phyloP scores from a whole-genome alignment of 1,140 invertebrate species.

The Cyclina sinensis region DNA sequence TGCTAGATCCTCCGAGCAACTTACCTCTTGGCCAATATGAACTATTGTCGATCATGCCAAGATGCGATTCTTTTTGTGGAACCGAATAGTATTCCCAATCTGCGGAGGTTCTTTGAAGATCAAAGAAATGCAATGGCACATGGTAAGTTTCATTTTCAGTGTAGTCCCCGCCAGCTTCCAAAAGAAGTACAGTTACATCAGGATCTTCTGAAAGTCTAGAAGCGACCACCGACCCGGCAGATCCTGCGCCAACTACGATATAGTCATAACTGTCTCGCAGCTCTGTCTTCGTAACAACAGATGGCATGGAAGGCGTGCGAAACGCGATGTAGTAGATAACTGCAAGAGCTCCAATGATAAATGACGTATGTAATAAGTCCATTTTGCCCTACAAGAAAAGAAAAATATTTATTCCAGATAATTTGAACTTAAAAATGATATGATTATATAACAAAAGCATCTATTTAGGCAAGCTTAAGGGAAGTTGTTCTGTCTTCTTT shows the following conservation, averaged over 20 bases:
- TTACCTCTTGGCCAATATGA: conserved; percentile 74
- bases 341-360: not conserved
- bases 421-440: too few relatives aligned
- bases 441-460: too few relatives aligned
- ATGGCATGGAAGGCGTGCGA: not conserved
- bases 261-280: conserved; percentile 36
- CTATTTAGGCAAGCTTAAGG: too few relatives aligned
- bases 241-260: conserved; percentile 34
- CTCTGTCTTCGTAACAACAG: not conserved
- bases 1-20: conserved; percentile 93
- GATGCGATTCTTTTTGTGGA: conserved; percentile 90
- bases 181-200: conserved; percentile 92
- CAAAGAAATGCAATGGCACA: conserved; percentile 68
- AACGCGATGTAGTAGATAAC: not conserved
- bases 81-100: conserved; percentile 98
- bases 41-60: conserved; percentile 92
- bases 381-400: not conserved
- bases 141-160: conserved; percentile 93
- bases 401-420: too few relatives aligned
- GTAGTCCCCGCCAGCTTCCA: conserved; percentile 97
- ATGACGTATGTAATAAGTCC: not conserved
- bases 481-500: too few relatives aligned
- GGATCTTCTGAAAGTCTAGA: conserved; percentile 94
- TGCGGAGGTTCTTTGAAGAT: conserved; percentile 83
- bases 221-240: conserved; percentile 96